Conservation (phyloP, 2,888 invertebrate species). For the Agrotis exclamationis region DNA sequence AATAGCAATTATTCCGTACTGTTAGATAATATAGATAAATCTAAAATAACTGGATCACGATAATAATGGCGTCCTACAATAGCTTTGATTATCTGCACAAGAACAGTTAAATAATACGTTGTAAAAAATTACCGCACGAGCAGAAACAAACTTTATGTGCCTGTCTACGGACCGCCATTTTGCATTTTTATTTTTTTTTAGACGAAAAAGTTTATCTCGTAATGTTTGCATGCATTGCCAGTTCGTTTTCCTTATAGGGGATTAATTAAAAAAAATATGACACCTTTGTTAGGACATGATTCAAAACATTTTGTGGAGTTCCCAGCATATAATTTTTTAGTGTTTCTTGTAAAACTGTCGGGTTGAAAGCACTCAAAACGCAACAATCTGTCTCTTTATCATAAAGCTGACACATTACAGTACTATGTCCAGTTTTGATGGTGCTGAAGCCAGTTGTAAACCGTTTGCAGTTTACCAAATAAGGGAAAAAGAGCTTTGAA, state of each 20-base stretch:
- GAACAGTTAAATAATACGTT: conserved; percentile 62
- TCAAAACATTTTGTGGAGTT: conserved; percentile 33
- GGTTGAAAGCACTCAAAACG: conserved; percentile 14
- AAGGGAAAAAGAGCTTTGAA: conserved; percentile 40
- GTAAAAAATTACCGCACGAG: conserved; percentile 52
- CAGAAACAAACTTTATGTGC: conserved; percentile 37
- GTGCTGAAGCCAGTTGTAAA: conserved; percentile 12
- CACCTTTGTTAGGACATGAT: conserved; percentile 20
- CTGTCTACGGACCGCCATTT: conserved; percentile 42
- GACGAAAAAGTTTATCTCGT: conserved; percentile 18
- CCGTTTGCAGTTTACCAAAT: conserved; percentile 44
- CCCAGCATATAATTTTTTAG: conserved; percentile 36
- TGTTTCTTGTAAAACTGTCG: conserved; percentile 50
- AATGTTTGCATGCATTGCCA: conserved; percentile 16
- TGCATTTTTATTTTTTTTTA: conserved; percentile 48
- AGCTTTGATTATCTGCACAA: conserved; percentile 61
- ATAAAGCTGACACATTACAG: conserved; percentile 39
- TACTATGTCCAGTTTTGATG: conserved; percentile 35
- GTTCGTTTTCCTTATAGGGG: conserved; percentile 25
- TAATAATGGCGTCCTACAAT: conserved; percentile 59
- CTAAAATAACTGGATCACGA: conserved; percentile 50
- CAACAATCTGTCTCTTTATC: conserved; percentile 12
- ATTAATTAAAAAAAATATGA: conserved; percentile 15
- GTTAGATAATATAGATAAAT: conserved; percentile 64
- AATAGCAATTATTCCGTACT: conserved; percentile 58